A percentile compares a stretch with the other conserved stretches of the same genome.
Conservation (phyloP, 2,888 invertebrate species). For the Agonum fuliginosum region DNA sequence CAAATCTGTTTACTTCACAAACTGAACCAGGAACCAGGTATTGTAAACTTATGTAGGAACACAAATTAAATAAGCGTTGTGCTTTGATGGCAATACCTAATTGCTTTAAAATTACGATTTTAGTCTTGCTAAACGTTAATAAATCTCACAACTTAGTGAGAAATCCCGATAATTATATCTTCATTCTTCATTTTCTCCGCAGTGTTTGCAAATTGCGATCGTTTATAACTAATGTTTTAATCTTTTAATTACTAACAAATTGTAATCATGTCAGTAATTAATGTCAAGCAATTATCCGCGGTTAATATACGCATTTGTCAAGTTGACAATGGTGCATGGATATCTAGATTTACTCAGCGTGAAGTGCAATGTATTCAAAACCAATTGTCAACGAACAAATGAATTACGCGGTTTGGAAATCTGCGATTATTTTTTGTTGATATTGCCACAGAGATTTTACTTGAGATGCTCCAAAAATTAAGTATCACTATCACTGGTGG, state of each 20-base stretch:
- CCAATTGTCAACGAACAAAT: not conserved
- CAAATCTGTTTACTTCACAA: no score
- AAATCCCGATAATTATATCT: not conserved
- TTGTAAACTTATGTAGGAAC: no score
- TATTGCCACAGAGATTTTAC: not conserved
- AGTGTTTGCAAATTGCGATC: not conserved
- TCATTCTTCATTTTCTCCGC: not conserved
- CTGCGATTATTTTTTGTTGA: conserved; percentile 12
- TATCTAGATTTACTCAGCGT: not conserved
- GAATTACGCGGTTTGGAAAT: conserved; percentile 22
- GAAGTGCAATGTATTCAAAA: conserved; percentile 2
- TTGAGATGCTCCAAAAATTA: not conserved
- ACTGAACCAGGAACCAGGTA: no score
- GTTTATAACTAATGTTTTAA: conserved; percentile 15
- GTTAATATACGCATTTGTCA: conserved; percentile 1
- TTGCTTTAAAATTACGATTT: no score
- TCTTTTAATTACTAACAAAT: not conserved
- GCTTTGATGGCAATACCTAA: no score
- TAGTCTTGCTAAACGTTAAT: not conserved
- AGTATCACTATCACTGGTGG: no score
- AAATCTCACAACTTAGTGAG: no score
- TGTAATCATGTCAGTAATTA: conserved; percentile 9
- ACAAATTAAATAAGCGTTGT: no score
- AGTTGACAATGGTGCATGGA: not conserved
- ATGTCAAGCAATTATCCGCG: not conserved